Conservation (phyloP, 2,888 invertebrate genomes). For the Aromia moschata region DNA sequence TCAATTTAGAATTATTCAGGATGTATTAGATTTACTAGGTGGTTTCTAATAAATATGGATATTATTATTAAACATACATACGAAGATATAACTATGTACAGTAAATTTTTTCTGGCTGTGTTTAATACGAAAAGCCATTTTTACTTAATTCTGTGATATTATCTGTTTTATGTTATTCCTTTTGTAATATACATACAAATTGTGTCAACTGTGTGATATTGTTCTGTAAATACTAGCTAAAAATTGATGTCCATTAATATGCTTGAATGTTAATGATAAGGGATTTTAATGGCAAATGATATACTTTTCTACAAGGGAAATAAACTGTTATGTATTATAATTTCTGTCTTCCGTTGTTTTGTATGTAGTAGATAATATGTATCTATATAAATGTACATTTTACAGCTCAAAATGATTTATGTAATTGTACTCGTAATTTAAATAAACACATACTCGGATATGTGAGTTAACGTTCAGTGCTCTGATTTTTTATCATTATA, state of each 20-base stretch:
- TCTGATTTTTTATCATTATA: too few species aligned
- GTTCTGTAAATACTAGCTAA: conserved; percentile 33
- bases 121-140: not conserved
- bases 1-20: too few species aligned
- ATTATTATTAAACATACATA: too few species aligned
- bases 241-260: conserved; percentile 16
- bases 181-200: conserved; percentile 35
- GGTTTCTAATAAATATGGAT: too few species aligned
- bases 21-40: too few species aligned
- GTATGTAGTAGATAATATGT: too few species aligned
- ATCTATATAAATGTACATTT: too few species aligned
- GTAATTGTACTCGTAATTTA: too few species aligned
- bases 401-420: too few species aligned
- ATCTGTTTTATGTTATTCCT: conserved; percentile 17
- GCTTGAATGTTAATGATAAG: not conserved
- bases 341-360: conserved; percentile 23
- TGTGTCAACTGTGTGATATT: conserved; percentile 34
- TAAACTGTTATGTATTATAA: conserved; percentile 7
- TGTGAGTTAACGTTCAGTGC: too few species aligned
- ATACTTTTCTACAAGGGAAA: conserved; percentile 11
- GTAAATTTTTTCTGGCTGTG: conserved; percentile 23
- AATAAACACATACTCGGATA: too few species aligned
- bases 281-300: not conserved
- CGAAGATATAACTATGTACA: too few species aligned
- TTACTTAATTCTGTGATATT: conserved; percentile 42